Evolutionary conservation across 2,888 invertebrate species (phyloP).

Genomic region (Griposia aprilina): DNA sequence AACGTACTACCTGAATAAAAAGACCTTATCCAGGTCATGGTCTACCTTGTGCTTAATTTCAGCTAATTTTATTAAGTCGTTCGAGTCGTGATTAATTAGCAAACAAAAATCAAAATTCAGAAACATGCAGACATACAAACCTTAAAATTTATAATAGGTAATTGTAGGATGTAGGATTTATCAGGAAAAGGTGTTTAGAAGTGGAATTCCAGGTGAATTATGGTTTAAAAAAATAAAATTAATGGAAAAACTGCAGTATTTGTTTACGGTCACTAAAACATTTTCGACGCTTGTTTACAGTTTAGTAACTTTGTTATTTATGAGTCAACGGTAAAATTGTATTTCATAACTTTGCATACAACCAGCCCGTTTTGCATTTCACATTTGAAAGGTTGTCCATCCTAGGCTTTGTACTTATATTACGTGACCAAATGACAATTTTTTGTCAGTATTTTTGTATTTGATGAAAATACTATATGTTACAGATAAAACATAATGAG

Average conservation of each 20-base stretch:
- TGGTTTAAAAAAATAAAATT: background rate
- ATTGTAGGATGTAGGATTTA: background rate
- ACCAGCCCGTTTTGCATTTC: conserved; percentile 25
- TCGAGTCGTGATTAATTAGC: background rate
- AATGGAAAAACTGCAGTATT: conserved; percentile 6
- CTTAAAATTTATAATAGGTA: background rate
- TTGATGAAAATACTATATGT: no score
- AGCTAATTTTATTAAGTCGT: background rate
- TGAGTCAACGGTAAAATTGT: conserved; percentile 28
- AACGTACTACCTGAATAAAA: background rate
- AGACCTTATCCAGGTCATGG: no score
- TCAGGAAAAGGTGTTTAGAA: background rate
- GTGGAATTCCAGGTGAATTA: background rate
- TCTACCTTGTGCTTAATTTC: background rate
- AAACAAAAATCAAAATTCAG: background rate
- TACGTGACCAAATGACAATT: background rate
- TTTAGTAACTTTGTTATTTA: conserved; percentile 25
- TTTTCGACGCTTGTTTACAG: conserved; percentile 24
- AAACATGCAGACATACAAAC: background rate
- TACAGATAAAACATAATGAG: background rate
- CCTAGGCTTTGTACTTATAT: background rate
- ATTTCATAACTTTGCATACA: conserved; percentile 40
- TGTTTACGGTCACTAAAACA: conserved; percentile 29
- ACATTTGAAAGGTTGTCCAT: background rate
- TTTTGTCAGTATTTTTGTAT: background rate